These are phyloP conservation scores for Drosophila neonasuta DNA, from an alignment of 2,888 invertebrate genomes.

Conservation along the genomic window DNA sequence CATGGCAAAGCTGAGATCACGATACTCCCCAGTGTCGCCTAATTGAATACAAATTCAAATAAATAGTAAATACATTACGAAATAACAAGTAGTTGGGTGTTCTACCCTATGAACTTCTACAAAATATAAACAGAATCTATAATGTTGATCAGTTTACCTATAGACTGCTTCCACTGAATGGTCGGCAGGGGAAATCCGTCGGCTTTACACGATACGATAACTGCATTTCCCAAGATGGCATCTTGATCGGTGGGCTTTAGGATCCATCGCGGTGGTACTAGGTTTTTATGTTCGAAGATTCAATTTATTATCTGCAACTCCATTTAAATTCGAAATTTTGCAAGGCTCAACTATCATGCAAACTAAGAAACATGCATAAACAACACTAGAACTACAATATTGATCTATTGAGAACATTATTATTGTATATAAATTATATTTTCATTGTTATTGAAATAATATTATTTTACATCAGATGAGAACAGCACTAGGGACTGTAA, in stretches of 20 bases:
- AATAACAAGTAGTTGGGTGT: not conserved
- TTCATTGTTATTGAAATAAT: not conserved
- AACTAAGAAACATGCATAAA: conserved; percentile 18
- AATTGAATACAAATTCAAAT: not conserved
- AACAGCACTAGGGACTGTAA: not conserved
- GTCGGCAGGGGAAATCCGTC: conserved; percentile 89
- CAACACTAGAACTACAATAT: not conserved
- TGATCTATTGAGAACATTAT: not conserved
- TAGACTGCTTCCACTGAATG: conserved; percentile 84
- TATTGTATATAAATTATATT: not conserved
- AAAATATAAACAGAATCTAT: too few relatives aligned
- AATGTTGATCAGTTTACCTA: conserved; percentile 80
- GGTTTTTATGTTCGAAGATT: conserved; percentile 17
- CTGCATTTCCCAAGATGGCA: conserved; percentile 87
- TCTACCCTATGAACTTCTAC: too few relatives aligned
- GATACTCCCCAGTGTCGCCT: conserved; percentile 83
- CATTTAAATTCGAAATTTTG: not conserved
- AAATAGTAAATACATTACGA: not conserved
- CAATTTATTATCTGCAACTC: conserved; percentile 15
- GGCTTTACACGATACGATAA: conserved; percentile 88
- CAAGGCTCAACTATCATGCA: conserved; percentile 25
- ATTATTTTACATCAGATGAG: not conserved
- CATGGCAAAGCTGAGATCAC: conserved; percentile 83
- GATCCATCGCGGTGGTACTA: conserved; percentile 90
- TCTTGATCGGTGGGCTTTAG: conserved; percentile 88